Percentiles rank a stretch among this genome's conserved stretches.
Evolutionary conservation across 2,888 invertebrate genomes (phyloP).

Genomic region (Morpho helenor): DNA sequence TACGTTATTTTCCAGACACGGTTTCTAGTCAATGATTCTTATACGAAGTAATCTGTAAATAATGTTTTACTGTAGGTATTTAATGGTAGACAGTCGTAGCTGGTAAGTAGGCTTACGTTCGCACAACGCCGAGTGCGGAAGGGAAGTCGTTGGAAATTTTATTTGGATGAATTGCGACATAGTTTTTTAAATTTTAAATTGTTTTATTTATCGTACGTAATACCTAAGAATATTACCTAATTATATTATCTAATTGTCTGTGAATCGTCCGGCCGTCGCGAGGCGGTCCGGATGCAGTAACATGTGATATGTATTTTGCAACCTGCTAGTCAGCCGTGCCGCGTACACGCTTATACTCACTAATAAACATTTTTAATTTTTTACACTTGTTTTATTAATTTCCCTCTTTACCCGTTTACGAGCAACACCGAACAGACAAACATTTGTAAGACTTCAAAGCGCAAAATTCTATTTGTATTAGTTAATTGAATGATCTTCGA

Average conservation of each 20-base stretch:
- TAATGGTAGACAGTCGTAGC: conserved; percentile 28
- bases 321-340: conserved; percentile 76
- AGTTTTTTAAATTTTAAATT: conserved; percentile 4
- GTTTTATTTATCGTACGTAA: conserved; percentile 20
- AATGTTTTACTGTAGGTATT: conserved; percentile 53
- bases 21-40: conserved; percentile 73
- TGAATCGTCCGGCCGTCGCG: conserved; percentile 14
- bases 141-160: conserved; percentile 12
- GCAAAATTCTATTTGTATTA: too few relatives aligned
- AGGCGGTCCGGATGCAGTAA: conserved; percentile 37
- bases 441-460: too few relatives aligned
- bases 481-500: too few relatives aligned
- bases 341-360: conserved; percentile 77
- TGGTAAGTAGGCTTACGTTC: conserved; percentile 46
- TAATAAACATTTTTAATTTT: conserved; percentile 64
- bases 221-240: neutral
- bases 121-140: conserved; percentile 49
- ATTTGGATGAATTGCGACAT: conserved; percentile 5
- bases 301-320: conserved; percentile 69
- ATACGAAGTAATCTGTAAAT: conserved; percentile 43
- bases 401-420: too few relatives aligned
- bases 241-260: neutral
- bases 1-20: conserved; percentile 57
- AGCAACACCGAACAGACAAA: too few relatives aligned
- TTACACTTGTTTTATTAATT: conserved; percentile 32